These are phyloP conservation scores for Ceyx cyanopectus DNA, from an alignment of 2,113 vertebrate species.

Conservation along the genomic window DNA sequence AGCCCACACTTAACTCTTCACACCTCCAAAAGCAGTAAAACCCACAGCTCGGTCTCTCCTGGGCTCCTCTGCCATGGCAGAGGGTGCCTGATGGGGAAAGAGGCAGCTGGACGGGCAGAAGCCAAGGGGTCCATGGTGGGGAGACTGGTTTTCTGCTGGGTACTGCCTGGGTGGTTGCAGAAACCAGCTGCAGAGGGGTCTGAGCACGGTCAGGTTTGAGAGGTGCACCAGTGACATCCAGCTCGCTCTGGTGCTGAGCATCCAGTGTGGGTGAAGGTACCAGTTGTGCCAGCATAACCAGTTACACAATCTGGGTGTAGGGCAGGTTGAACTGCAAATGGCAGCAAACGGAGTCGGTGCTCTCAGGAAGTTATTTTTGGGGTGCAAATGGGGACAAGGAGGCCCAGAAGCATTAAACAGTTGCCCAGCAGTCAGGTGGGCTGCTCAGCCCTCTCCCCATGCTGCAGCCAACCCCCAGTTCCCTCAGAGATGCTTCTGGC, in stretches of 20 bases:
- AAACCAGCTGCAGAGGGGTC: too few species aligned
- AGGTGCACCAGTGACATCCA: accelerated
- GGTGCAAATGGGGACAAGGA: not conserved
- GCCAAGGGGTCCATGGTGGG: accelerated
- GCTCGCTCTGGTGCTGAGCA: not conserved
- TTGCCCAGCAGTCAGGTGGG: not conserved
- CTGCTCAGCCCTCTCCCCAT: accelerated
- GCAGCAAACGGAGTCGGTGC: not conserved
- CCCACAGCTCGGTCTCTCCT: accelerated
- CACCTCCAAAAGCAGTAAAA: not conserved
- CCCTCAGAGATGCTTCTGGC: not conserved
- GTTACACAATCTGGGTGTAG: accelerated
- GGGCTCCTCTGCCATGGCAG: not conserved
- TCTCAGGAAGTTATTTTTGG: not conserved
- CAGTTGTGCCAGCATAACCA: not conserved
- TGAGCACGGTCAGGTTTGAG: accelerated
- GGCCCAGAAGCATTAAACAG: not conserved
- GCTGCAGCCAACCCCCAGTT: not conserved
- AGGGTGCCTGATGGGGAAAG: not conserved
- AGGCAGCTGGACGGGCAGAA: not conserved
- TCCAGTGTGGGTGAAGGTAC: not conserved
- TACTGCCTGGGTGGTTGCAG: accelerated
- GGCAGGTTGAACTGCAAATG: not conserved
- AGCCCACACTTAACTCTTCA: not conserved
- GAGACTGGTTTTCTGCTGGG: not conserved